Evolutionary conservation across 2,888 invertebrate species (phyloP), one percentile per base, ranked within the genome.

Genomic region (Neoaliturus tenellus): DNA sequence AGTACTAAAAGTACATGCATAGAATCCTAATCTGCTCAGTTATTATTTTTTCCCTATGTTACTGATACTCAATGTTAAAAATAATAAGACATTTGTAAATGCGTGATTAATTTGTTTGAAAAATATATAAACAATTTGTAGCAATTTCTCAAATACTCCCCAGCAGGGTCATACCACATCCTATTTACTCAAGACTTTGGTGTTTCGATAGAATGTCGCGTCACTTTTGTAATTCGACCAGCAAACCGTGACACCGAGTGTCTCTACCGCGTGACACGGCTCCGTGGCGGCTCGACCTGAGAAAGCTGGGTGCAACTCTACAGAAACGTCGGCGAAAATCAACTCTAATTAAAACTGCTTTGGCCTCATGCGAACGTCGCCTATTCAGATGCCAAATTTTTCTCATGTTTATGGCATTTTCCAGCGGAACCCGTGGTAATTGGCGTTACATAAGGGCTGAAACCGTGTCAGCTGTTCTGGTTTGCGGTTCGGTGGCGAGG

Each of bases 391-490:
- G 1, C 20, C 28, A 17, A 31, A 51, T 23, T 10, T 51, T 10
- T 51, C 51, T 28, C 14, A 28, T 62, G 3, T 28, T 62, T 31
- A 31, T 31, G 62, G 62, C 31, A 62, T 28, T 62, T 62, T 62
- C 62, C 62, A 62, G 62, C 14, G 62, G 31, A 31, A 62, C 62
- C 12, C 62, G 23, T 1, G 5, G 62, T 28, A 62, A 62, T 62
- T 62, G 14, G 62, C 5, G 28, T 62, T 62, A 62, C 31, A 62
- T 62, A 62, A 62, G 31, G 8, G 6, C 20, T 62, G 62, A 31
- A 62, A 20, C 28, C 14, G 31, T 62, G 62, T 62, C 62, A 62
- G 62, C 6, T 62, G 62, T 62, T 62, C 62, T 62, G 62, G 51
- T 51, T 51, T 23, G 51, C 51, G 51, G 51, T 14, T 23, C 44